A percentile compares a stretch with the other conserved stretches of the same genome.
These are phyloP conservation scores for Acanthosepion pharaonis DNA, from an alignment of 2,888 invertebrate species.

Conservation along the genomic window DNA sequence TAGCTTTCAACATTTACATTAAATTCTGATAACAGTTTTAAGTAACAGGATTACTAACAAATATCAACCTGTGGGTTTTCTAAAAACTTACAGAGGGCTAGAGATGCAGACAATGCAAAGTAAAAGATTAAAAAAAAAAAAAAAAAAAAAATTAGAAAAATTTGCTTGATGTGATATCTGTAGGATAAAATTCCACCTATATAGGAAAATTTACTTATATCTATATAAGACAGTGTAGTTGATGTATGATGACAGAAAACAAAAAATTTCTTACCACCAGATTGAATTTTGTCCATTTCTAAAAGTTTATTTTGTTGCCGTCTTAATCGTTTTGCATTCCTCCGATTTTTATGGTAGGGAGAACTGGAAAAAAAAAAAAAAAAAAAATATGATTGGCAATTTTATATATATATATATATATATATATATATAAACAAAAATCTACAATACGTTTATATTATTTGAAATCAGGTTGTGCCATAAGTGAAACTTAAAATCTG, in stretches of 20 bases:
- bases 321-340: background rate
- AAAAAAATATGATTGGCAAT: background rate
- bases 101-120: background rate
- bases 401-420: background rate
- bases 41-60: background rate
- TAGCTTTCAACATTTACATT: no score
- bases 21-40: background rate
- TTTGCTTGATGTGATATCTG: no score
- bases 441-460: background rate
- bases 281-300: conserved; percentile 39
- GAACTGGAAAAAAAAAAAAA: background rate
- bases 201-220: background rate
- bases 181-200: background rate
- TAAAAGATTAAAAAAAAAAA: background rate
- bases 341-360: conserved; percentile 34
- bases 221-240: background rate
- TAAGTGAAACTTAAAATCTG: no score
- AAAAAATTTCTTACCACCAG: background rate
- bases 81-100: background rate
- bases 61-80: background rate
- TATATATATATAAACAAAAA: background rate
- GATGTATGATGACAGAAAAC: background rate
- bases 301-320: conserved; percentile 35
- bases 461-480: background rate
- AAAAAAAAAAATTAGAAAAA: no score